These are phyloP conservation scores for Heliothis peltigera DNA, from an alignment of 2,888 invertebrate species.

Conservation along the genomic window DNA sequence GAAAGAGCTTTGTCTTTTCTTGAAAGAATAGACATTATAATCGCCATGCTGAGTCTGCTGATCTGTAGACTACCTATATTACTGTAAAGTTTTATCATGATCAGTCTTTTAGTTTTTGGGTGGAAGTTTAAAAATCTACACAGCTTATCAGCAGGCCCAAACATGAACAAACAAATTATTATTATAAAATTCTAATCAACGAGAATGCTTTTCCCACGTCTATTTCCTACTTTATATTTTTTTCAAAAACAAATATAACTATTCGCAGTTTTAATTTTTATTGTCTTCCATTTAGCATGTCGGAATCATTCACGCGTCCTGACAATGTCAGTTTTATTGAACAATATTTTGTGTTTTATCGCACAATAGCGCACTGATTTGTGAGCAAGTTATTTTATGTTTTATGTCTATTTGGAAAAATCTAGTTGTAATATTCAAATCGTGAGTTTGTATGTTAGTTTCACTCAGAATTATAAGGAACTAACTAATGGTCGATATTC, in stretches of 20 bases:
- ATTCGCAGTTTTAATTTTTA: slow-evolving; percentile 43
- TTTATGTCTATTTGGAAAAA: slow-evolving; percentile 25
- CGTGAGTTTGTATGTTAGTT: neutral
- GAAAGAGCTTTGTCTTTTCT: no score
- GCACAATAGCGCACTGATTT: slow-evolving; percentile 73
- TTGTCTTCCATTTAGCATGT: slow-evolving; percentile 28
- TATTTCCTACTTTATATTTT: neutral
- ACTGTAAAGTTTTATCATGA: no score
- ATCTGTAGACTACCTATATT: no score
- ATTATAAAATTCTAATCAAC: neutral
- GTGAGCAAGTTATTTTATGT: slow-evolving; percentile 36
- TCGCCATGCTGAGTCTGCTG: no score
- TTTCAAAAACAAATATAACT: slow-evolving; percentile 1
- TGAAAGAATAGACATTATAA: no score
- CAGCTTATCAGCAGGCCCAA: no score
- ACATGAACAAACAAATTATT: no score
- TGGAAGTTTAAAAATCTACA: no score
- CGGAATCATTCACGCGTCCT: slow-evolving; percentile 46
- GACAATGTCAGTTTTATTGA: slow-evolving; percentile 51
- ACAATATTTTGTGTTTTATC: slow-evolving; percentile 62
- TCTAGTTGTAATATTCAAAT: neutral
- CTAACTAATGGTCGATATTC: no score
- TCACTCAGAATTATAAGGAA: no score
- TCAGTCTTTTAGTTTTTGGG: no score
- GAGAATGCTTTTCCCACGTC: neutral